Percentiles rank a stretch among this genome's conserved stretches.
Conservation (phyloP, 2,888 invertebrate species). For the Pheosia tremula region DNA sequence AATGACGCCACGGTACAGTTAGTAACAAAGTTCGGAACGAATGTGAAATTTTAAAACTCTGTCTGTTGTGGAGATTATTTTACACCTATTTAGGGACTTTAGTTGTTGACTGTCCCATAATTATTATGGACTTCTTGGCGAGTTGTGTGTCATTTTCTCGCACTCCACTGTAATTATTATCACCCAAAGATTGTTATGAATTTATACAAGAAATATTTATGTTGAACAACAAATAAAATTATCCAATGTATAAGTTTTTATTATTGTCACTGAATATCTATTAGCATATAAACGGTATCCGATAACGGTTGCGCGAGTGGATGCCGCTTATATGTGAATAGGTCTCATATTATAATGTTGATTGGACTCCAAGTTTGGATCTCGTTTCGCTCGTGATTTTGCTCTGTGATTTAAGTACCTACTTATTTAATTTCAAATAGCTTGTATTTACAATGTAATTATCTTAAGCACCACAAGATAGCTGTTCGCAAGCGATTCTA, state of each 20-base stretch:
- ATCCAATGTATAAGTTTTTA: conserved; percentile 59
- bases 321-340: not conserved
- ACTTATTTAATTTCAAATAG: not conserved
- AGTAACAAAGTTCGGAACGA: not conserved
- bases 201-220: conserved; percentile 84
- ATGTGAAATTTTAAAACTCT: no score
- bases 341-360: conserved; percentile 10
- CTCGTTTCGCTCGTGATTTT: conserved; percentile 36
- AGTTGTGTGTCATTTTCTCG: conserved; percentile 27
- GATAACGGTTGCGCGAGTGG: not conserved
- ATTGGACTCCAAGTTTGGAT: conserved; percentile 30
- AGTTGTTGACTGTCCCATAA: not conserved
- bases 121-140: not conserved
- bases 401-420: conserved; percentile 15
- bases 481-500: no score
- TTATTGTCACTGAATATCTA: conserved; percentile 41
- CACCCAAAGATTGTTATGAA: conserved; percentile 85
- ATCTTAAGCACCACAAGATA: no score
- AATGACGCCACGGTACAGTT: conserved; percentile 21
- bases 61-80: no score
- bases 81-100: no score
- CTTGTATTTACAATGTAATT: no score
- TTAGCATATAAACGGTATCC: conserved; percentile 45
- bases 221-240: conserved; percentile 82
- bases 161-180: conserved; percentile 64